phyloP scores from a whole-genome alignment of 1,140 invertebrate genomes.

The Camponotus vicinus region DNA sequence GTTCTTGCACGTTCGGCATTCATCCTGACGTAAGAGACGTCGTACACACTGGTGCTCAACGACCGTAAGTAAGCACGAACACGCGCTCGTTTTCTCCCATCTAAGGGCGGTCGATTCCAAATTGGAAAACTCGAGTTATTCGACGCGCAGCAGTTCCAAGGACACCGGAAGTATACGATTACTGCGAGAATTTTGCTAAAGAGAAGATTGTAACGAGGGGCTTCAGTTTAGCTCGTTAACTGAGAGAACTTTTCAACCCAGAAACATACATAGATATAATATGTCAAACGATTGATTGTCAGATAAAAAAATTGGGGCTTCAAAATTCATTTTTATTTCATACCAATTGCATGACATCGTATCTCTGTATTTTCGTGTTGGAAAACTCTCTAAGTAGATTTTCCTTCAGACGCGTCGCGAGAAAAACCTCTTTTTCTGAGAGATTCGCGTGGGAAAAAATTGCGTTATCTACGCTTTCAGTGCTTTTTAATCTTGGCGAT shows the following conservation, averaged over 20 bases:
- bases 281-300: too few species aligned
- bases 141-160: slow-evolving; percentile 54
- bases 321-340: too few species aligned
- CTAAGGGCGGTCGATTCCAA: slow-evolving; percentile 61
- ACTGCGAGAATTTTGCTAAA: not conserved
- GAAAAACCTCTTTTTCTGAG: not conserved
- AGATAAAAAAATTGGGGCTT: too few species aligned
- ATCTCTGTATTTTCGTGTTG: too few species aligned
- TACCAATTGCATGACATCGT: too few species aligned
- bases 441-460: not conserved
- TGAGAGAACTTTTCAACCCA: not conserved
- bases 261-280: too few species aligned
- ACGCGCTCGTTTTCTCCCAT: slow-evolving; percentile 49
- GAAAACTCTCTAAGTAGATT: not conserved
- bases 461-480: slow-evolving; percentile 35
- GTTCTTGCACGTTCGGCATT: not conserved
- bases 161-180: slow-evolving; percentile 27
- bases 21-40: slow-evolving; percentile 43
- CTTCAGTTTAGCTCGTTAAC: not conserved
- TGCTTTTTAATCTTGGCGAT: slow-evolving; percentile 25
- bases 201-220: not conserved
- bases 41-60: slow-evolving; percentile 50
- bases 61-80: slow-evolving; percentile 38
- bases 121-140: slow-evolving; percentile 66
- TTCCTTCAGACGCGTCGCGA: not conserved